Evolutionary conservation across 2,113 vertebrate genomes (phyloP), one percentile per base, ranked within the genome.

Genomic region (Empidonax alnorum): DNA sequence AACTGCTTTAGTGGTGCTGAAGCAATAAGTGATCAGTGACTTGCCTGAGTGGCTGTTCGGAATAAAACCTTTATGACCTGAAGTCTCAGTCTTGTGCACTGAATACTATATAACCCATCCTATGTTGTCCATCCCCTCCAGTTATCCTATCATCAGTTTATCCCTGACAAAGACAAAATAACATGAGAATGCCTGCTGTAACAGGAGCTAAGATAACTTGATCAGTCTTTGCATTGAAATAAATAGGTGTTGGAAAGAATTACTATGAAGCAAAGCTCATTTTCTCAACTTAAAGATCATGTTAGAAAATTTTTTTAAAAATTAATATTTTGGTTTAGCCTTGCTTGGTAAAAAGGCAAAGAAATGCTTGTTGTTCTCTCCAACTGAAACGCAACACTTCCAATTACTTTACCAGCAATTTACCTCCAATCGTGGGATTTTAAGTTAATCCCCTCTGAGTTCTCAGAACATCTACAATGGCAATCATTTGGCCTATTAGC

Each of bases 341-440:
- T 61, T 76, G 39, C 41, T 69, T 68, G 76, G 27, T 90, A 67
- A 89, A 83, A 87, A 63, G 63, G 61, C 80, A 69, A 63, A 91
- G 65, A 94, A 95, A 84, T 2, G 14, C 9, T 58, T 49, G 77
- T 85, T 87, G 81, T n/a, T 96, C 84, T 72, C 68, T 87, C 59
- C 50, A 37, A 47, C 46, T 83, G 82, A 94, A 97, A 93, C 79
- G 89, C 68, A 94, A 83, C 75, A 59, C 62, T 94, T 93, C 55
- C 82, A 96, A 93, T 95, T 85, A 84, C 76, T 94, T 53, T 74
- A 96, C 92, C 71, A 90, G 89, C 76, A 95, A 93, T 89, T 89
- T 91, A 95, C 94, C 94, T 93, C 76, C 81, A 84, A 80, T 95
- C 9, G 1, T 6, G 25, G 73, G 69, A 83, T 96, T 96, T 87